Evolutionary conservation across 2,888 invertebrate species (phyloP).

Genomic region (Oxystoma pomonae): DNA sequence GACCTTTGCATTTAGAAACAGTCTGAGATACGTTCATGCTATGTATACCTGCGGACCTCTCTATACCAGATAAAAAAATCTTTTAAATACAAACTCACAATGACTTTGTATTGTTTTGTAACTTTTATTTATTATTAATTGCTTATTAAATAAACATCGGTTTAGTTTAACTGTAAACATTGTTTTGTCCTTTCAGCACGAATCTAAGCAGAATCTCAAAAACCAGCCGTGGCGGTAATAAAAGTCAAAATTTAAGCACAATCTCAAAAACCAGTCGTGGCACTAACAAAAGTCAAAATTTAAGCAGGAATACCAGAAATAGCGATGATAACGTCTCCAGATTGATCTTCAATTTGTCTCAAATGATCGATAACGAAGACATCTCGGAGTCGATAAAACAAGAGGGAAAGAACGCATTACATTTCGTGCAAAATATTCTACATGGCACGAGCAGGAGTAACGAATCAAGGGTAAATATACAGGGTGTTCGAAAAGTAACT

Average conservation of each 20-base stretch:
- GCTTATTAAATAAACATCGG: neutral
- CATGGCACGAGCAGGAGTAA: neutral
- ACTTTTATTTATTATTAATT: neutral
- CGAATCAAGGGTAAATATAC: neutral
- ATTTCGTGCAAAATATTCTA: neutral
- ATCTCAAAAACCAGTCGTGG: conserved; percentile 7
- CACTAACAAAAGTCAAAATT: conserved; percentile 11
- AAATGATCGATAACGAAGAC: conserved; percentile 12
- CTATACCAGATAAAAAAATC: no score
- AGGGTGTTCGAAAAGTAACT: no score
- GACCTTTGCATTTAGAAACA: no score
- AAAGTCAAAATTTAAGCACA: conserved; percentile 12
- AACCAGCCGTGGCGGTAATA: no score
- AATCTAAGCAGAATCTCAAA: no score
- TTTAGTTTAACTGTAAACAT: neutral
- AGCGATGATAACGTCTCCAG: conserved; percentile 10
- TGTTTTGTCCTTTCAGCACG: neutral
- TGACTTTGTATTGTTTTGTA: neutral
- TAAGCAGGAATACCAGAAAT: conserved; percentile 9
- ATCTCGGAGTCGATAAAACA: conserved; percentile 8
- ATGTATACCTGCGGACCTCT: no score
- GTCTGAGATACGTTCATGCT: no score
- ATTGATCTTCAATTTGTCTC: conserved; percentile 13
- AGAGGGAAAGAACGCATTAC: conserved; percentile 3
- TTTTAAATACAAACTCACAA: no score